Percentiles rank a stretch among this genome's conserved stretches.
These are phyloP conservation scores for Ursus arctos DNA, from an alignment of 2,113 vertebrate genomes.

Conservation along the genomic window DNA sequence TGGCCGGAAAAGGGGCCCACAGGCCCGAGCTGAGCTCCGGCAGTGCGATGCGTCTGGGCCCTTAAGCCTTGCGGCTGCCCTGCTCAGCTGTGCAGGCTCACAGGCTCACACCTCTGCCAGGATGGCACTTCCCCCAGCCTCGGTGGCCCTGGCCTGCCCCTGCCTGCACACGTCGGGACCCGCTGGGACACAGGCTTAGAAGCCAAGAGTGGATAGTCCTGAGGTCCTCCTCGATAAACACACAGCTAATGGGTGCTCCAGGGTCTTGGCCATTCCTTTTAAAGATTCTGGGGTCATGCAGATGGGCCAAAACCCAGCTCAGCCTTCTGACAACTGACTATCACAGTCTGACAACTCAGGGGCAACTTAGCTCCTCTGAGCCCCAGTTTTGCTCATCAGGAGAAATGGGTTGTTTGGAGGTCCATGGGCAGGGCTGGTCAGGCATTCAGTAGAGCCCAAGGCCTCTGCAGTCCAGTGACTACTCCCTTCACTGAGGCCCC, in stretches of 20 bases:
- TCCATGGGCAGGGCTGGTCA: background rate
- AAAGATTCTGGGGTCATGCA: background rate
- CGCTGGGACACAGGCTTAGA: background rate
- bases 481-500: background rate
- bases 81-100: fast-evolving
- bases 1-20: background rate
- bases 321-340: background rate
- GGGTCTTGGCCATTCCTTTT: background rate
- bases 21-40: background rate
- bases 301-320: background rate
- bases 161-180: background rate
- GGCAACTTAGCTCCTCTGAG: background rate
- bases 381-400: background rate
- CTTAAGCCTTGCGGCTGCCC: background rate
- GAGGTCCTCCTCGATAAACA: no score
- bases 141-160: background rate
- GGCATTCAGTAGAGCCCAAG: background rate
- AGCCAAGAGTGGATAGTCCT: background rate
- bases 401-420: background rate
- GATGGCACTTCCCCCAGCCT: background rate
- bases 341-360: fast-evolving
- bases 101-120: background rate
- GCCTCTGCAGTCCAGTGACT: background rate
- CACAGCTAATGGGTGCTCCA: background rate
- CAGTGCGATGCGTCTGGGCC: fast-evolving